Conservation (phyloP, 2,113 vertebrate species). For the Atrichornis clamosus region DNA sequence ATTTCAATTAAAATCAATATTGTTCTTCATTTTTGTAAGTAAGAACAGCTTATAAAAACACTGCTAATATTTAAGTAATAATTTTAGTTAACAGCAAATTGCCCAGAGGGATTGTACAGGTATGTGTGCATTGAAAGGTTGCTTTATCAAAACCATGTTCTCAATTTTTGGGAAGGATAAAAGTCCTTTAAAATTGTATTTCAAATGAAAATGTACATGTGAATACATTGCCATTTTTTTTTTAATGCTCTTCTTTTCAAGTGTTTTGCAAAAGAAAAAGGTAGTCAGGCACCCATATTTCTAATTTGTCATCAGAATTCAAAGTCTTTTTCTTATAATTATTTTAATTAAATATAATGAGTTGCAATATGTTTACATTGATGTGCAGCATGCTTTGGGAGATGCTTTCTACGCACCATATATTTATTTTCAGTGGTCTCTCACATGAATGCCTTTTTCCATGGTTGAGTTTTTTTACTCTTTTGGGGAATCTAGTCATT, state of each 20-base stretch:
- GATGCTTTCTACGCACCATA: accelerated
- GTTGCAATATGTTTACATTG: background rate
- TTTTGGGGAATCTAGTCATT: background rate
- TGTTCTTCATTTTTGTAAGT: background rate
- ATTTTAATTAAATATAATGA: background rate
- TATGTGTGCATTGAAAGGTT: background rate
- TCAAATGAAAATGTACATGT: background rate
- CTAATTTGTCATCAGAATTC: background rate
- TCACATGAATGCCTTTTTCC: background rate
- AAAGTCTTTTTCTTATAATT: background rate
- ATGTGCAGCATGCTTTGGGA: background rate
- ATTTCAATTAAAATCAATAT: background rate
- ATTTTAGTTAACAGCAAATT: background rate
- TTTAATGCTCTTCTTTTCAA: background rate
- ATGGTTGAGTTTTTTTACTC: background rate
- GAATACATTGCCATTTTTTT: background rate
- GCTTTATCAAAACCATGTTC: background rate
- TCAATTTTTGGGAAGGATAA: background rate
- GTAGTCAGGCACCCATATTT: background rate
- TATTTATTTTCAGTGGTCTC: background rate
- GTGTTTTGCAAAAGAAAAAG: background rate
- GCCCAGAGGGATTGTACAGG: background rate
- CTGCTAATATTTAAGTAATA: background rate
- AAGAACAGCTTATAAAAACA: background rate
- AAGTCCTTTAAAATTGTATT: background rate